Evolutionary conservation across 2,888 invertebrate genomes (phyloP).

Genomic region (Globia sparganii): DNA sequence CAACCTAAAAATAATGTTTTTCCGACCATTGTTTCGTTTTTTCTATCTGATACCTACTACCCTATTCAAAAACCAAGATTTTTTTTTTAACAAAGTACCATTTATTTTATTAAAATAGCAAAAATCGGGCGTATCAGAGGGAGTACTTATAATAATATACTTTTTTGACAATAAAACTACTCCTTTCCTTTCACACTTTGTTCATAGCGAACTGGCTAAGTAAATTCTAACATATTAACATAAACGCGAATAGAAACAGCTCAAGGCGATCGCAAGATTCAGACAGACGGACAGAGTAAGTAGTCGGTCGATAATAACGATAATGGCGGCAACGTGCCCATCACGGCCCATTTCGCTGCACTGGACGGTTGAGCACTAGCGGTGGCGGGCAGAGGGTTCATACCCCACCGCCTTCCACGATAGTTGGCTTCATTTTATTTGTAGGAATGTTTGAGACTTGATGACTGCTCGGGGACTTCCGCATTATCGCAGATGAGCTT

Average conservation of each 20-base stretch:
- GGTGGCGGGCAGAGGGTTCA: conserved; percentile 51
- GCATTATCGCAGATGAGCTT: neutral
- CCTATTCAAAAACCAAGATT: neutral
- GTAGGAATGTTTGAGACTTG: conserved; percentile 24
- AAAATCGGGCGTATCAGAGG: neutral
- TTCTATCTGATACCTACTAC: neutral
- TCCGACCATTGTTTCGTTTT: neutral
- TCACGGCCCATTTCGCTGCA: conserved; percentile 70
- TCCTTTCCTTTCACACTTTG: conserved; percentile 5
- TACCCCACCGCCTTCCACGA: conserved; percentile 47
- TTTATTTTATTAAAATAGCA: neutral
- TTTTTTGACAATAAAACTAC: neutral
- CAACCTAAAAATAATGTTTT: neutral
- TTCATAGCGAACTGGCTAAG: conserved; percentile 42
- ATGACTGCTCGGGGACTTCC: conserved; percentile 9
- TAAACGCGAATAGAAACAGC: conserved; percentile 60
- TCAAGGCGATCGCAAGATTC: conserved; percentile 66
- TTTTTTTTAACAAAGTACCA: neutral
- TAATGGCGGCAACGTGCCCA: conserved; percentile 72
- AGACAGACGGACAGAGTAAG: conserved; percentile 68
- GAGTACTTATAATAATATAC: neutral
- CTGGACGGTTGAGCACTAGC: conserved; percentile 62
- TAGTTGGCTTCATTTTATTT: conserved; percentile 47
- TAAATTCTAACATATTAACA: conserved; percentile 63
- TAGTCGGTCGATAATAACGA: conserved; percentile 73